phyloP scores from a whole-genome alignment of 2,888 invertebrate species.

The Macropis europaea region DNA sequence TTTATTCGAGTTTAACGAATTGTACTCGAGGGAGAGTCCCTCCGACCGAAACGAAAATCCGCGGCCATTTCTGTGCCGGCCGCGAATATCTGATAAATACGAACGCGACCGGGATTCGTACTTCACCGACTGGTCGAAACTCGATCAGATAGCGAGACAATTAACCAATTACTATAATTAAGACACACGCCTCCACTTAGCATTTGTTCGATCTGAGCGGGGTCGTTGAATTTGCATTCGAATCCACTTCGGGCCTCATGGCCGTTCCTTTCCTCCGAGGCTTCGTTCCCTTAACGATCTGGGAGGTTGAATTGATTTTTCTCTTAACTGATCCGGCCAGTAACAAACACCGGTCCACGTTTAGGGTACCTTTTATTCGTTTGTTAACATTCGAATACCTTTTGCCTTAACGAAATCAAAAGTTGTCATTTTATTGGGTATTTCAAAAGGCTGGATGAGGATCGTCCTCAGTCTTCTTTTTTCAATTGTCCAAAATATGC shows the following conservation, averaged over 20 bases:
- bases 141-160: constrained; percentile 71
- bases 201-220: constrained; percentile 68
- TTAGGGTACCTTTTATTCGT: constrained; percentile 16
- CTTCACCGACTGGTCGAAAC: constrained; percentile 35
- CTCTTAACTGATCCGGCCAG: constrained; percentile 50
- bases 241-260: constrained; percentile 54
- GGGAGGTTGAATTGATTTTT: constrained; percentile 64
- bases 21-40: background rate
- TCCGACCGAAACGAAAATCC: constrained; percentile 4
- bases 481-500: too few relatives aligned
- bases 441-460: background rate
- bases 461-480: background rate
- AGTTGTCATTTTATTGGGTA: background rate
- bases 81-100: constrained; percentile 28
- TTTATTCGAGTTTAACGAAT: constrained; percentile 55
- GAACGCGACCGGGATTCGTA: background rate
- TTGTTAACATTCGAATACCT: background rate
- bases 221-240: constrained; percentile 72
- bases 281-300: constrained; percentile 67
- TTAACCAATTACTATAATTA: constrained; percentile 77
- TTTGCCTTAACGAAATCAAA: background rate
- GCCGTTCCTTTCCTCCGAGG: constrained; percentile 46
- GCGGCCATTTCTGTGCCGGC: background rate
- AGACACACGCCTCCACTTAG: constrained; percentile 73
- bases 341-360: constrained; percentile 29